Percentiles rank a stretch among this genome's conserved stretches.
Evolutionary conservation across 2,113 vertebrate species (phyloP).

Genomic region (Geothlypis trichas): DNA sequence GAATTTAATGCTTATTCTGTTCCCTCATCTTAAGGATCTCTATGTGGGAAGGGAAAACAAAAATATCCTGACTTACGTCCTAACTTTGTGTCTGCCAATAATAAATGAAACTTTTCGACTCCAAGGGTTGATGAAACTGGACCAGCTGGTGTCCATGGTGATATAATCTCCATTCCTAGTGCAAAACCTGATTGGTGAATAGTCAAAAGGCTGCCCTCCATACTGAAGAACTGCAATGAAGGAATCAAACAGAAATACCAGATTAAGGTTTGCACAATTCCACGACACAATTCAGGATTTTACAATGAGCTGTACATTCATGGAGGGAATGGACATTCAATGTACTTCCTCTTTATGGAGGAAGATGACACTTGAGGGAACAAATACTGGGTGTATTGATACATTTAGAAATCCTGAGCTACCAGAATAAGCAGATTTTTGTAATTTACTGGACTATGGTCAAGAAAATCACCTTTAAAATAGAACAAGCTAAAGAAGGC

Average conservation of each 20-base stretch:
- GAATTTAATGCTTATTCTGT: neutral
- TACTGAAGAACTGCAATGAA: conserved; percentile 83
- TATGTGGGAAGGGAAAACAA: neutral
- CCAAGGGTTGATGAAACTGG: conserved; percentile 96
- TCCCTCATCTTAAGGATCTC: neutral
- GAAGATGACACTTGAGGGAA: neutral
- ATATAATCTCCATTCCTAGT: conserved; percentile 91
- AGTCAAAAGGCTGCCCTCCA: conserved; percentile 92
- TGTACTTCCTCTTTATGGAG: neutral
- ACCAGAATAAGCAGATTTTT: neutral
- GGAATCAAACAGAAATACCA: neutral
- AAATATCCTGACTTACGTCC: conserved; percentile 82
- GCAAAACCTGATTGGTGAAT: conserved; percentile 91
- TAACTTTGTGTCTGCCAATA: conserved; percentile 94
- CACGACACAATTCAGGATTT: neutral
- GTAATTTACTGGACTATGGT: neutral
- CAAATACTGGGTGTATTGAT: neutral
- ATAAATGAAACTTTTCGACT: conserved; percentile 94
- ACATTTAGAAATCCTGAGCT: neutral
- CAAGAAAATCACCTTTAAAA: neutral
- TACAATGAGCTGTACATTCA: neutral
- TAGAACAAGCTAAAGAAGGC: neutral
- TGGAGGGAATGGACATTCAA: neutral
- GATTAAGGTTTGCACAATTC: neutral
- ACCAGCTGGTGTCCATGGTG: conserved; percentile 95